Evolutionary conservation across 1,140 invertebrate species (phyloP).

Genomic region (Drosophila nebulosa): DNA sequence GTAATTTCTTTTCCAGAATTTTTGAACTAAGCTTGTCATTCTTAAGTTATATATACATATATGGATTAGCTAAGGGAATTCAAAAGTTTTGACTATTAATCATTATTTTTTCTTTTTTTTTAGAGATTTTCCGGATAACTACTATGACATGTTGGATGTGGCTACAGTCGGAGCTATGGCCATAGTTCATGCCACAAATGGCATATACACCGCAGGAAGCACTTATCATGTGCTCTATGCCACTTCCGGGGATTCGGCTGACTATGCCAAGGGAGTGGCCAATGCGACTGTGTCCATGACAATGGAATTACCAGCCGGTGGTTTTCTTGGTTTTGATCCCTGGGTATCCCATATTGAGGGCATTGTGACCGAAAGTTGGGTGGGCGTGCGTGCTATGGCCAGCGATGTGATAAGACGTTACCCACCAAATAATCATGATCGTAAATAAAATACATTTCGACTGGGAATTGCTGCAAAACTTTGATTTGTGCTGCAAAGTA

Average conservation of each 20-base stretch:
- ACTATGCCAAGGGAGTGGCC: conserved; percentile 84
- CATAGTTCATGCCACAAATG: conserved; percentile 81
- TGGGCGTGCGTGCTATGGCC: conserved; percentile 83
- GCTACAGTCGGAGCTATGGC: conserved; percentile 80
- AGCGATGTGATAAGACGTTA: conserved; percentile 55
- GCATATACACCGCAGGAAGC: conserved; percentile 84
- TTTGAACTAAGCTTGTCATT: too few relatives aligned
- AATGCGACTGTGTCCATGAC: conserved; percentile 85
- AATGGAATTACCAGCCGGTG: conserved; percentile 86
- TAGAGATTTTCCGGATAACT: conserved; percentile 60
- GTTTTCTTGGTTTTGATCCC: conserved; percentile 84
- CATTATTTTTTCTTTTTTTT: not conserved
- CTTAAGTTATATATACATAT: too few relatives aligned
- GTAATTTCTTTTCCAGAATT: too few relatives aligned
- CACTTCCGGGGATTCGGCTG: conserved; percentile 83
- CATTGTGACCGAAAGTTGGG: conserved; percentile 87
- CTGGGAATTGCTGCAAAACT: conserved; percentile 15
- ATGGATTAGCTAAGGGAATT: too few relatives aligned
- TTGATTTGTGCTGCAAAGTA: conserved; percentile 33
- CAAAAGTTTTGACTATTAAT: too few relatives aligned
- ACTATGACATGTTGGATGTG: conserved; percentile 75
- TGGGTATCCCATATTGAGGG: conserved; percentile 84
- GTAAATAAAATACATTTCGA: conserved; percentile 49
- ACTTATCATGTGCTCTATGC: conserved; percentile 83
- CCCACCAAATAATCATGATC: conserved; percentile 8